Evolutionary conservation across 2,113 vertebrate genomes (phyloP), one percentile per base, ranked within the genome.

Genomic region (Coregonus clupeaformis): DNA sequence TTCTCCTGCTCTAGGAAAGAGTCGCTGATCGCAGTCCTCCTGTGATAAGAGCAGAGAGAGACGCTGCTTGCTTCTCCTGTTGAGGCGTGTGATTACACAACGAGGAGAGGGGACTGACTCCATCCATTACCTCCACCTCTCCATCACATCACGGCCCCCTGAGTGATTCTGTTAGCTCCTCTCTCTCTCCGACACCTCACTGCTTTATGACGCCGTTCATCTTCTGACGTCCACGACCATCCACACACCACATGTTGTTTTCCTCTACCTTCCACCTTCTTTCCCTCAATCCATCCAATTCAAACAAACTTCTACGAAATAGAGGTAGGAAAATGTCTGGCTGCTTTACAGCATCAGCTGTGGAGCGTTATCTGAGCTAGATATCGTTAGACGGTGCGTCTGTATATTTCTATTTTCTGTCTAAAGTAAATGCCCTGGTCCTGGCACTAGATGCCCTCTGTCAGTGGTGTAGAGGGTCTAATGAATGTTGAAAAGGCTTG

Each of bases 401-500:
- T 25, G 30, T 55, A 30, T 73, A 76, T 71, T 71, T 68, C 55
- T 6, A 60, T 73, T 42, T 52, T 14, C 11, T 11, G 36, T 42
- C 36, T 42, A 42, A 3, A 42, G 36, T 42, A 42, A 42, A 42
- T 42, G 9, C 36, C 36, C 30, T 30, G 30, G 30, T 4, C 5
- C 30, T 62, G 68, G 72, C 36, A 24, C 76, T 81, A 84, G 84
- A 80, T 84, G 71, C 81, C 73, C 78, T 81, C 77, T 69, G 9
- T 79, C 84, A 80, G 73, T 84, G 80, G 79, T 82, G 79, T 75
- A 77, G 66, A 80, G 73, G 83, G 78, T 70, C 78, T 84, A 86
- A 42, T 42, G 36, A 42, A 42, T 42, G 36, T 42, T 42, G 36
- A 42, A 11, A 42, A 42, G 36, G 36, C 9, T 9, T 11, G 36